Conservation (phyloP, 1,140 invertebrate species). For the Drosophila carrolli region DNA sequence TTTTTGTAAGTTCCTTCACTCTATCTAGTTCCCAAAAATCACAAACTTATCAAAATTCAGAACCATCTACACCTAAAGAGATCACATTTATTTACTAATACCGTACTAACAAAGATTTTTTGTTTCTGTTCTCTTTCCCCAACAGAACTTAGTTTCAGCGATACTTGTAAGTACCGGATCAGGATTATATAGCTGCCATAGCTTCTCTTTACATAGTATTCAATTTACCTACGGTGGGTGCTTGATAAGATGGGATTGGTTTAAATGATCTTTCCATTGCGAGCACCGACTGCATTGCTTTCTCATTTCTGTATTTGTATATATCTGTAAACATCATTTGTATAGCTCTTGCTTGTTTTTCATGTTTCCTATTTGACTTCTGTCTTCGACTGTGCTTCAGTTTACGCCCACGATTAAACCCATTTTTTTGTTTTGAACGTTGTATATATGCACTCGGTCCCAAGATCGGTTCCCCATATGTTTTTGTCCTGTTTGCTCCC, state of each 20-base stretch:
- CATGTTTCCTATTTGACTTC: slow-evolving; percentile 9
- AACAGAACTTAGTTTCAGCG: slow-evolving; percentile 84
- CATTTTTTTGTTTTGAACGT: background rate
- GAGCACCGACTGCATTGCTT: background rate
- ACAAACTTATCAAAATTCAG: background rate
- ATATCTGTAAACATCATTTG: slow-evolving; percentile 27
- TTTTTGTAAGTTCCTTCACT: background rate
- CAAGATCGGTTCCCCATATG: slow-evolving; percentile 2
- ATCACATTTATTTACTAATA: slow-evolving; percentile 39
- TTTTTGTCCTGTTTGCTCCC: slow-evolving; percentile 4
- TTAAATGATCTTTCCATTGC: background rate
- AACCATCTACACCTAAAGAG: slow-evolving; percentile 15
- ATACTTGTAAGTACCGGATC: slow-evolving; percentile 82
- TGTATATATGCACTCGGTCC: slow-evolving; percentile 10
- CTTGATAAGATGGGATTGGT: background rate
- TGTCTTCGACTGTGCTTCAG: slow-evolving; percentile 18
- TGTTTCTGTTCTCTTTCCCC: slow-evolving; percentile 42
- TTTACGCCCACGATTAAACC: slow-evolving; percentile 6
- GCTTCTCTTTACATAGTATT: slow-evolving; percentile 1
- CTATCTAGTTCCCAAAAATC: background rate
- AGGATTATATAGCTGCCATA: slow-evolving; percentile 30
- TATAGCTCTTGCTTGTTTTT: slow-evolving; percentile 32
- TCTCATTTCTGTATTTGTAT: slow-evolving; percentile 12
- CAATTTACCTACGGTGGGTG: background rate
- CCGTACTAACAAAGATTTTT: slow-evolving; percentile 50